Base-by-base conservation (phyloP, 2,113 vertebrate species). In the Vulpes ferrilata region DNA sequence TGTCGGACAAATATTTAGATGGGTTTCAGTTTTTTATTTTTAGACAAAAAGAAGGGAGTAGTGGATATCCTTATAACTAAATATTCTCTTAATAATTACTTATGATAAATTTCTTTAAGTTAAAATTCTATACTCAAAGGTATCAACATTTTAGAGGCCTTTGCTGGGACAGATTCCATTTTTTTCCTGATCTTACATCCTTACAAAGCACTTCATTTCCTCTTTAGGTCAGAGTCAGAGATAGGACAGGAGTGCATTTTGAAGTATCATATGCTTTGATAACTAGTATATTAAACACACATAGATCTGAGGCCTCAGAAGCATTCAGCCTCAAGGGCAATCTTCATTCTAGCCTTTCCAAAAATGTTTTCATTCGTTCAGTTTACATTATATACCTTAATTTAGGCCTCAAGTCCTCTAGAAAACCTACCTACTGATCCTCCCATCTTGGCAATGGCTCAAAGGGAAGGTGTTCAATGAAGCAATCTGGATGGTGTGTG, bases 41-140 rank as follows among this genome's bases (percentile, higher is more conserved):
- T 88, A 62, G 2, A 22, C 55, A 86, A 73, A 23, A 13, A 78
- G 78, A 79, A 23, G 59, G 23, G 83, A 88, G 30, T 64, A 32
- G 43, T 69, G 10, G 12, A n/a, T 85, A 88, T 53, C 20, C 55
- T 95, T 71, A 10, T 64, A 67, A 74, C 2, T 69, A 78, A 85
- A 76, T 27, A 43, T 55, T 95, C 84, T 86, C 30, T 48, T 64
- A 88, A 32, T 82, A 67, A 60, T 94, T 65, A 57, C 13, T 81
- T 86, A 62, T 15, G 6, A 93, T 76, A 57, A n/a, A 90, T 71
- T 32, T 73, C n/a, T 83, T 88, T 64, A 76, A 73, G 25, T 88
- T 69, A 95, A 90, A 91, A 82, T 76, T 86, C 32, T 43, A 7
- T 83, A 30, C 65, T 30, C 32, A 82, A 94, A 96, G 32, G 1